Evolutionary conservation across 1,140 invertebrate species (phyloP), one percentile per base, ranked within the genome.

Genomic region (Apolygus lucorum): DNA sequence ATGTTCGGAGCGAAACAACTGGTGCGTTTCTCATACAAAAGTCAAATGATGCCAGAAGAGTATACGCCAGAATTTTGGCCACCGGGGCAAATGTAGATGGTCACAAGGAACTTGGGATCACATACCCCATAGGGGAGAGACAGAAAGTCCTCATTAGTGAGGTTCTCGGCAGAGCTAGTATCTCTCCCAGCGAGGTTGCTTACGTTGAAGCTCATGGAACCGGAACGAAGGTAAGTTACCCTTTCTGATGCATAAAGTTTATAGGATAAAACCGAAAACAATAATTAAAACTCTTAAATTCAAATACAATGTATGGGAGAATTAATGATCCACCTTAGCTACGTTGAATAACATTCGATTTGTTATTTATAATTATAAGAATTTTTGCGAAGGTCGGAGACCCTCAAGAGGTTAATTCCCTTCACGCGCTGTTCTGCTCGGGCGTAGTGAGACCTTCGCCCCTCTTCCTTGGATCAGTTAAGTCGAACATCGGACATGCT

Each of bases 401-500:
- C 81, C 95, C 95, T 0, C 91, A 98, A 78, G 96, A 99, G 83
- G 86, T 96, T 0, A 96, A 96, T 76, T 90, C 93, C 0, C 94
- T 99, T 70, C 88, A 89, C 0, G 89, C 95, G 65, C 83, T 96
- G 25, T 97, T 98, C 79, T 98, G 95, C 79, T 88, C 89, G 77
- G 87, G 88, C 69, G 94, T 79, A 88, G 88, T 76, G 87, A 85
- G 95, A 11, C 82, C 85, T 14, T 80, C 79, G 0, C 93, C 95
- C 1, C 81, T 99, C 21, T 78, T 96, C 1, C 88, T 99, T 75
- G 96, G 96, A 1, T 97, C 95, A 0, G 90, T 97, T 0, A 99
- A 99, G 78, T 95, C 93, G 1, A 99, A 98, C 79, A 96, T 98
- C 92, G 96, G 96, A 0, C 96, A 99, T 76, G 88, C 95, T 2